Base-by-base conservation (phyloP, 2,797 vertebrate species). In the Crotalus adamanteus region DNA sequence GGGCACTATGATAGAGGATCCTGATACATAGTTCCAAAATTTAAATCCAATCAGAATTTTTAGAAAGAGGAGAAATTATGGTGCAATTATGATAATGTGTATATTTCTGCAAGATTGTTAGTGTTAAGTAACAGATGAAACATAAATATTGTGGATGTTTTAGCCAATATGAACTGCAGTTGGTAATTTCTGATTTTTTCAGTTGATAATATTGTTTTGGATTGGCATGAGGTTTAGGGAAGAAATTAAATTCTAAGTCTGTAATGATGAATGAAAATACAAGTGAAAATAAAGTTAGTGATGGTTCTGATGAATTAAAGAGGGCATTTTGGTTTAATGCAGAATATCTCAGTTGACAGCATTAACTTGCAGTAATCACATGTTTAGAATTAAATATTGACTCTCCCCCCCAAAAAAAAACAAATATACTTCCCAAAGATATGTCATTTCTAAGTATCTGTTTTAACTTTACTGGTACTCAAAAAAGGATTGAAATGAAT, bases 181-280 rank as follows among this genome's bases (percentile, higher is more conserved):
- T 90, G 93, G 94, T 94, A 94, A 92, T 93, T 92, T 69, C 87
- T 69, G 4, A 0, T 91, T 91, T 89, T 47, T 63, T 69, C 93
- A 57, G 59, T 6, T 0, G 56, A 92, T 87, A 94, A 95, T 90
- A 65, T 94, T 95, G 92, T 94, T 95, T 95, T 95, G 55, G 85
- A 93, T 90, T 91, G 91, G 83, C 92, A 59, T 86, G 0, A 0
- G 60, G 61, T 90, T 95, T 89, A 91, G 92, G 53, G 61, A 97
- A 95, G 94, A 97, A 97, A 96, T 95, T 96, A 94, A 90, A 95
- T 96, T 97, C 95, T 95, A 94, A 94, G 94, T 91, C 89, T 95
- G 88, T 87, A 94, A 92, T 53, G 94, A 96, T 95, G 93, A 94
- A 91, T 94, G 95, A 95, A 95, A 93, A 95, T 0, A 4, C 73